These are phyloP conservation scores for Pyralis farinalis DNA, from an alignment of 2,888 invertebrate species.

Conservation along the genomic window DNA sequence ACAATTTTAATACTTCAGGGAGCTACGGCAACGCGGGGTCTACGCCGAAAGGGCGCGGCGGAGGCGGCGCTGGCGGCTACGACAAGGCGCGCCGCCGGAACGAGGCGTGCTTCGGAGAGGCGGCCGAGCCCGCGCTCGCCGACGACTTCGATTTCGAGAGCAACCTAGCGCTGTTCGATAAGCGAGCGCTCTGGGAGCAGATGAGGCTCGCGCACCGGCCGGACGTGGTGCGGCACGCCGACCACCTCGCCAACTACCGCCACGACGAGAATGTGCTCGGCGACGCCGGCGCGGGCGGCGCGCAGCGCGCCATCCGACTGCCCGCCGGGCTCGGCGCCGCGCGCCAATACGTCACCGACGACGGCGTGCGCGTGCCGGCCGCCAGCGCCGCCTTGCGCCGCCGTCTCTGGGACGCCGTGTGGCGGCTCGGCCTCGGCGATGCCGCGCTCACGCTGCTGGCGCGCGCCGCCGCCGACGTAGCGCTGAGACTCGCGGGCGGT, in stretches of 20 bases:
- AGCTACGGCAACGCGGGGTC: slow-evolving; percentile 45
- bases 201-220: slow-evolving; percentile 51
- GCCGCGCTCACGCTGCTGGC: slow-evolving; percentile 87
- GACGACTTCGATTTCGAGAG: slow-evolving; percentile 97
- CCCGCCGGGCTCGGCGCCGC: slow-evolving; percentile 80
- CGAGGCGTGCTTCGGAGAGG: slow-evolving; percentile 90
- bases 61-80: slow-evolving; percentile 40
- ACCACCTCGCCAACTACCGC: slow-evolving; percentile 79
- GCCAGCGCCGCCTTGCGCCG: slow-evolving; percentile 84
- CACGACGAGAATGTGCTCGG: slow-evolving; percentile 92
- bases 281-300: slow-evolving; percentile 15
- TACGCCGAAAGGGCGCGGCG: slow-evolving; percentile 76
- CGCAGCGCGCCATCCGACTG: slow-evolving; percentile 82
- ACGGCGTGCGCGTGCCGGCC: slow-evolving; percentile 90
- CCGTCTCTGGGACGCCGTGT: slow-evolving; percentile 79
- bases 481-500: slow-evolving; percentile 88
- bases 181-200: slow-evolving; percentile 73
- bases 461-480: slow-evolving; percentile 91
- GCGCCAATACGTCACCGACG: slow-evolving; percentile 88
- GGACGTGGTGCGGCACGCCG: slow-evolving; percentile 60
- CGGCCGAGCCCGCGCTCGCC: slow-evolving; percentile 82
- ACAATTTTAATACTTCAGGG: too few species aligned
- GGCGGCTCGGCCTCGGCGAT: slow-evolving; percentile 74
- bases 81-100: slow-evolving; percentile 80
- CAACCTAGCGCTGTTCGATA: slow-evolving; percentile 95